Conservation (phyloP, 2,888 invertebrate species). For the Stenoptilia bipunctidactyla region DNA sequence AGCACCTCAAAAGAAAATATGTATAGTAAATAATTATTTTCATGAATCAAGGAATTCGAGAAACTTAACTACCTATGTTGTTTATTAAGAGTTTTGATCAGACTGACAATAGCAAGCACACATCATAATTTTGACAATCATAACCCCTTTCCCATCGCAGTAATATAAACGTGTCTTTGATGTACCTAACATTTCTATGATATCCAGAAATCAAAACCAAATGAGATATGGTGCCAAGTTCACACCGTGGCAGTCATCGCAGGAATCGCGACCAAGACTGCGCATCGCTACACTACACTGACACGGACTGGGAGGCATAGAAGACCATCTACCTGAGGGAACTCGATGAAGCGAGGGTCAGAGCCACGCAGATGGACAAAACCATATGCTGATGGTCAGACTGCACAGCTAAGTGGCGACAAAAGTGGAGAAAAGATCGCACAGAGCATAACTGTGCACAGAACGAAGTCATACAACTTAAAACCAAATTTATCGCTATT, state of each 20-base stretch:
- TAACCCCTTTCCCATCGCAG: no score
- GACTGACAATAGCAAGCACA: no score
- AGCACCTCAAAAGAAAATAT: no score
- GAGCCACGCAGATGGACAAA: conserved; percentile 98
- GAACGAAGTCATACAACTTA: conserved; percentile 88
- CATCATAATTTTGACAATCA: no score
- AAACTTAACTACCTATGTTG: no score
- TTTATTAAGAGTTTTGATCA: no score
- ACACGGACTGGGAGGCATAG: conserved; percentile 84
- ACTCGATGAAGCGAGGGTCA: conserved; percentile 92
- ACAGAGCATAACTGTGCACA: conserved; percentile 94
- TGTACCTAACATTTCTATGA: no score
- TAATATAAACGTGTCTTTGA: no score
- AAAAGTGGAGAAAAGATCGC: conserved; percentile 94
- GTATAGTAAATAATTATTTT: no score
- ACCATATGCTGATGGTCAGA: conserved; percentile 99
- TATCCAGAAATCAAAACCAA: conserved; percentile 22
- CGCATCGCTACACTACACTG: conserved; percentile 73
- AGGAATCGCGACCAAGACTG: conserved; percentile 74
- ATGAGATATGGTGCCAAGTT: conserved; percentile 72
- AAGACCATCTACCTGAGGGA: conserved; percentile 81
- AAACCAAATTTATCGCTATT: conserved; percentile 83
- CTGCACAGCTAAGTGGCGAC: conserved; percentile 97
- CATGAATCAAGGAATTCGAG: no score
- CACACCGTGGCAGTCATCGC: conserved; percentile 77